Evolutionary conservation across 2,113 vertebrate species (phyloP), one percentile per base, ranked within the genome.

Genomic region (Halcyon senegalensis): DNA sequence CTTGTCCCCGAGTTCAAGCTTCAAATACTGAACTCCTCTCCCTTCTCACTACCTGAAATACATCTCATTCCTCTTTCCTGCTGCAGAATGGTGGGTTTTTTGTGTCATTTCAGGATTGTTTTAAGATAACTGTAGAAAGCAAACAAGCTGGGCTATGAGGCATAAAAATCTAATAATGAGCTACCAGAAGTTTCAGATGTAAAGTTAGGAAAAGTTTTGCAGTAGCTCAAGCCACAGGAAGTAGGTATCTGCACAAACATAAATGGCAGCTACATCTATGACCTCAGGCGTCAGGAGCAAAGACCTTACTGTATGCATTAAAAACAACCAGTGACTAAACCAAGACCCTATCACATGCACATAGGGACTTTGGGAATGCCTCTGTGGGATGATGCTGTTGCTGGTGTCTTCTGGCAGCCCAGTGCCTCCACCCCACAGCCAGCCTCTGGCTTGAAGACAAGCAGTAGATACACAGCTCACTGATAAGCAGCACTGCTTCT

Each of bases 401-500:
- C 14, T 28, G 19, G 16, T 5, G 1, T 27, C 56, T 50, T 27
- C 16, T 51, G 51, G 14, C n/a, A 37, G 20, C 44, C 27, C 39
- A 10, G 39, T n/a, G 30, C 37, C 10, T 21, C 28, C 20, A 16
- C 18, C 25, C 23, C 14, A 19, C n/a, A 50, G 77, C 11, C 53
- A 51, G 30, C 18, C 13, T n/a, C 48, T 35, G 27, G 44, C 69
- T 72, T 7, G 17, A 21, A 60, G 79, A 37, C 60, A 25, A 11
- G 13, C 70, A 77, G 63, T 2, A 4, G 62, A 33, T 9, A 31
- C 23, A 1, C 25, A n/a, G 66, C 62, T 35, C 66, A 66, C 5
- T 1, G 8, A 53, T 4, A 12, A 1, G 0, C 25, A 44, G 68
- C 59, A 21, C 39, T 0, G 0, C 64, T 56, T 19, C 46, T 58